Conservation (phyloP, 2,888 invertebrate species). For the Drosophila meridiana region DNA sequence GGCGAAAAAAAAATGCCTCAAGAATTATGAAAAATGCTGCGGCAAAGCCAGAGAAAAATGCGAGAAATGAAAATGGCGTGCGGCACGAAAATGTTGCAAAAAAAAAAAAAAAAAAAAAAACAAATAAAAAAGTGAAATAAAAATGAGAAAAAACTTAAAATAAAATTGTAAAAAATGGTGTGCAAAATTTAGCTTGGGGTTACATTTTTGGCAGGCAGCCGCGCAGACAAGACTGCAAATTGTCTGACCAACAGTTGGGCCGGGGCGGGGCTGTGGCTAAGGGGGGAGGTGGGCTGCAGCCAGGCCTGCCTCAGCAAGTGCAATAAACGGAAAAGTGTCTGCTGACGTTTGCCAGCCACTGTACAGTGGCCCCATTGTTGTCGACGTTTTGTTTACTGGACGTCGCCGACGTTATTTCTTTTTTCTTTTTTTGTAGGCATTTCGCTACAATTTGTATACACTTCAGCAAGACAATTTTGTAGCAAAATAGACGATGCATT, state of each 20-base stretch:
- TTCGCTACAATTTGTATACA: slow-evolving; percentile 9
- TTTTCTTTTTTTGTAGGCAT: slow-evolving; percentile 20
- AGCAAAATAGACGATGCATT: not conserved
- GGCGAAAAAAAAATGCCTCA: slow-evolving; percentile 63
- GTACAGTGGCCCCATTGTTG: slow-evolving; percentile 55
- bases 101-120: slow-evolving; percentile 25
- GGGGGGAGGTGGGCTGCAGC: not conserved
- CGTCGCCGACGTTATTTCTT: slow-evolving; percentile 6
- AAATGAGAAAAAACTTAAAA: slow-evolving; percentile 25
- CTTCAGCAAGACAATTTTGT: slow-evolving; percentile 5
- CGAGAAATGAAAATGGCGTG: slow-evolving; percentile 71
- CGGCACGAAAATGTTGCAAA: slow-evolving; percentile 71
- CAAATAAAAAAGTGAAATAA: slow-evolving; percentile 22
- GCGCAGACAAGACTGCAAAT: slow-evolving; percentile 71
- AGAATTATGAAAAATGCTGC: slow-evolving; percentile 77
- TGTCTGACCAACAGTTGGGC: slow-evolving; percentile 64
- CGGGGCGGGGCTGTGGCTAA: not conserved
- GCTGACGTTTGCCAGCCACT: slow-evolving; percentile 55
- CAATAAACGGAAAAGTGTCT: slow-evolving; percentile 77
- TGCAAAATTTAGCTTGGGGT: slow-evolving; percentile 73
- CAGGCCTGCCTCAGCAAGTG: slow-evolving; percentile 49
- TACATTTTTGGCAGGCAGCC: slow-evolving; percentile 76
- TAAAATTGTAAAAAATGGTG: slow-evolving; percentile 50
- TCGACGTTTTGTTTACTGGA: slow-evolving; percentile 60
- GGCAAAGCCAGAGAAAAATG: slow-evolving; percentile 61